Percentiles rank a stretch among this genome's conserved stretches.
phyloP scores from a whole-genome alignment of 2,797 vertebrate species.

The Sebastes steindachneri region DNA sequence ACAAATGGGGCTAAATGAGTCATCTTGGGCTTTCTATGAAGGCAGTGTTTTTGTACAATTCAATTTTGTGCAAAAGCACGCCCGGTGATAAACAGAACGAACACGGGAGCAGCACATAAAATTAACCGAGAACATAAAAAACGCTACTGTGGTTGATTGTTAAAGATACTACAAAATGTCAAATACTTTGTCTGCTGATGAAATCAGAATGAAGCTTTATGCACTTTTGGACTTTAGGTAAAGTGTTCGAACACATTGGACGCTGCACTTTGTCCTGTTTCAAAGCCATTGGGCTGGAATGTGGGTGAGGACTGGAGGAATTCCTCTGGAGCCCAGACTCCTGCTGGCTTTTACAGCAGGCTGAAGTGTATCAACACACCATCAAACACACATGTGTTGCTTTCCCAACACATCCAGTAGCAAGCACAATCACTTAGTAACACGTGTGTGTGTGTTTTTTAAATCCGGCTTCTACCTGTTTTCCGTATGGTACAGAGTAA shows the following conservation, averaged over 20 bases:
- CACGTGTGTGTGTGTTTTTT: neutral
- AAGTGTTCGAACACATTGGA: neutral
- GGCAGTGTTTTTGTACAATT: neutral
- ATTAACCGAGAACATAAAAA: neutral
- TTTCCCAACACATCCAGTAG: constrained; percentile 25
- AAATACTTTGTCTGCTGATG: neutral
- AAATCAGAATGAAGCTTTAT: neutral
- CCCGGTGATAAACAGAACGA: neutral
- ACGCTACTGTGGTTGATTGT: neutral
- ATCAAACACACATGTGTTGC: neutral
- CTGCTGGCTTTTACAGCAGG: constrained; percentile 34
- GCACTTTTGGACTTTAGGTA: neutral
- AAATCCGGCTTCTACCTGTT: neutral
- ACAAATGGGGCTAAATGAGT: neutral
- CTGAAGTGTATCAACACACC: constrained; percentile 12
- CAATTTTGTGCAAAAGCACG: neutral
- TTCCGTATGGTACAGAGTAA: neutral
- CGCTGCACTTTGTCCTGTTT: neutral
- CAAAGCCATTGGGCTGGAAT: neutral
- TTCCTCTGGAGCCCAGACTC: constrained; percentile 31
- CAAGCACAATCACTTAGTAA: neutral
- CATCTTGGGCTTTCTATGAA: neutral
- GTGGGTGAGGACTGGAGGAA: constrained; percentile 26
- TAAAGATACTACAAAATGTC: neutral
- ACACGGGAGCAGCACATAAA: neutral